A percentile compares a stretch with the other conserved stretches of the same genome.
phyloP scores from a whole-genome alignment of 2,797 vertebrate genomes.

The Sebastiscus tertius region DNA sequence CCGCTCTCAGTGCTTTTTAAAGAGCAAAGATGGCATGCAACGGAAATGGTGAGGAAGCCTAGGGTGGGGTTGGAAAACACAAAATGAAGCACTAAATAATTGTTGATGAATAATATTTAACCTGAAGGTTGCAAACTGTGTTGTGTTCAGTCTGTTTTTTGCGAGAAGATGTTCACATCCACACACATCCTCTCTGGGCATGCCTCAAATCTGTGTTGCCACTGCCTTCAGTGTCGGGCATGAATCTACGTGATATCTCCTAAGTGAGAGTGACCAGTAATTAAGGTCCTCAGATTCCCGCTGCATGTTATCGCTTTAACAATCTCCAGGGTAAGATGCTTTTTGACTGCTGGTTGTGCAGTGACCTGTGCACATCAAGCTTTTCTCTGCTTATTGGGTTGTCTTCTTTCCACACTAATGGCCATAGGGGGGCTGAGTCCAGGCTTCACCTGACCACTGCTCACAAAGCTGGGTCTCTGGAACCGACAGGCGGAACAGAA shows the following conservation, averaged over 20 bases:
- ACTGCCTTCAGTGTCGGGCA: slow-evolving; percentile 8
- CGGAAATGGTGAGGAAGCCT: slow-evolving; percentile 57
- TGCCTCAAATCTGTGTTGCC: slow-evolving; percentile 32
- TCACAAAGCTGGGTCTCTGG: slow-evolving; percentile 81
- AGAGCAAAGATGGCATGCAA: slow-evolving; percentile 58
- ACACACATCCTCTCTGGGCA: slow-evolving; percentile 41
- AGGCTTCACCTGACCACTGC: slow-evolving; percentile 84
- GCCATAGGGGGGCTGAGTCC: slow-evolving; percentile 82
- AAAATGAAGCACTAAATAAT: slow-evolving; percentile 72
- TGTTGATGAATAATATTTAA: slow-evolving; percentile 62
- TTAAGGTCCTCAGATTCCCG: slow-evolving; percentile 73
- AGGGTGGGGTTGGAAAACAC: slow-evolving; percentile 62
- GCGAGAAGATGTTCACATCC: slow-evolving; percentile 37
- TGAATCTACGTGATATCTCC: slow-evolving; percentile 51
- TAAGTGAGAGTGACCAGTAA: slow-evolving; percentile 72
- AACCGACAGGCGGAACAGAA: slow-evolving; percentile 86
- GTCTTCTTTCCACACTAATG: slow-evolving; percentile 87
- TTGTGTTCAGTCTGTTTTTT: slow-evolving; percentile 10
- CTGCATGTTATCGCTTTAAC: slow-evolving; percentile 70
- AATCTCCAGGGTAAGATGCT: slow-evolving; percentile 74
- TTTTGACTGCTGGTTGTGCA: slow-evolving; percentile 86
- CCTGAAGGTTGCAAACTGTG: slow-evolving; percentile 47
- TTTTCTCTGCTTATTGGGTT: slow-evolving; percentile 83
- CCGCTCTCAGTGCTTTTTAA: slow-evolving; percentile 74
- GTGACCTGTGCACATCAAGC: slow-evolving; percentile 86